A percentile compares a stretch with the other conserved stretches of the same genome.
phyloP scores from a whole-genome alignment of 2,888 invertebrate species.

The Isotomurus palustris region DNA sequence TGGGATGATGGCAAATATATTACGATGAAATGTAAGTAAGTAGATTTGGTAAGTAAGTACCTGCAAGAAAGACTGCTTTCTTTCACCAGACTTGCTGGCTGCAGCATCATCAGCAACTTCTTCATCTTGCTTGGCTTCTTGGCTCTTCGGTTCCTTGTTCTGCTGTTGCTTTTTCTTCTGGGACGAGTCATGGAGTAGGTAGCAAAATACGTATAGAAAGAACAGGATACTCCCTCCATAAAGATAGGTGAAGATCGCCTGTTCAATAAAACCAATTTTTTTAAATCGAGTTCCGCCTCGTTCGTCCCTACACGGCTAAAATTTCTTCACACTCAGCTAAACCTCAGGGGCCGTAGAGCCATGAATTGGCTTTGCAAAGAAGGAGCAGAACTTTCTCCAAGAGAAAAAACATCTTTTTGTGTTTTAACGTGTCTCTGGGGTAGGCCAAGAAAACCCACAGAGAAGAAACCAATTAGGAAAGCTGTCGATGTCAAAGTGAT shows the following conservation, averaged over 20 bases:
- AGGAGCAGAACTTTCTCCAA: too few relatives aligned
- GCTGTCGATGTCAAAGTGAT: too few relatives aligned
- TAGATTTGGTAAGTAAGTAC: slow-evolving; percentile 33
- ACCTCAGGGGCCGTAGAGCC: too few relatives aligned
- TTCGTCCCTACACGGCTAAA: too few relatives aligned
- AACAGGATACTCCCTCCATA: slow-evolving; percentile 90
- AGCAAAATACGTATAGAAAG: slow-evolving; percentile 89
- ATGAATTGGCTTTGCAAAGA: too few relatives aligned
- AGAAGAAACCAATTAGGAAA: too few relatives aligned
- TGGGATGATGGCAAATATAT: not conserved
- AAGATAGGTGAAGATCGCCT: slow-evolving; percentile 88
- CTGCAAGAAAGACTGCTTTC: slow-evolving; percentile 47
- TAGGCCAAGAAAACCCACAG: too few relatives aligned
- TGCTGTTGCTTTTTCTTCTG: slow-evolving; percentile 45
- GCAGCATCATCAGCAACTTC: slow-evolving; percentile 45
- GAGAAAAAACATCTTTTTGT: too few relatives aligned
- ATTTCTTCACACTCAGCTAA: too few relatives aligned
- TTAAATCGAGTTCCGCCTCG: too few relatives aligned
- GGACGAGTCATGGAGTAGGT: slow-evolving; percentile 75
- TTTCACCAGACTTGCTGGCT: slow-evolving; percentile 45
- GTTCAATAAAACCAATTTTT: too few relatives aligned
- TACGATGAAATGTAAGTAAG: not conserved
- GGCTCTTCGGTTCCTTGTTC: slow-evolving; percentile 42
- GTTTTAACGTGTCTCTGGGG: too few relatives aligned
- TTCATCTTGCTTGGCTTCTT: slow-evolving; percentile 45